phyloP scores from a whole-genome alignment of 1,140 invertebrate genomes.

The Metopolophium dirhodum region DNA sequence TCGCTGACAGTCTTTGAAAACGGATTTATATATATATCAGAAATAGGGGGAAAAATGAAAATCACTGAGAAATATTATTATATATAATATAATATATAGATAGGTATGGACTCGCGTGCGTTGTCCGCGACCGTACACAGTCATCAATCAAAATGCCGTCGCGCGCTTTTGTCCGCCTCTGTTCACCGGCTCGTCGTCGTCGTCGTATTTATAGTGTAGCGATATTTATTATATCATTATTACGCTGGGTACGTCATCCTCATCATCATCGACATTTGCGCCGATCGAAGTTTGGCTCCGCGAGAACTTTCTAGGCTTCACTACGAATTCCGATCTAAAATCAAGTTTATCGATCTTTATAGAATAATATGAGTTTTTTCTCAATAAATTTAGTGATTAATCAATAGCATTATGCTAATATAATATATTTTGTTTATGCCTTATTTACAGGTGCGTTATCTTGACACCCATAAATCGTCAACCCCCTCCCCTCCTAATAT shows the following conservation, averaged over 20 bases:
- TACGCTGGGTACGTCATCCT: background rate
- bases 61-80: background rate
- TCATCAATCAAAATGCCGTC: slow-evolving; percentile 30
- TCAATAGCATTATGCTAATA: too few relatives aligned
- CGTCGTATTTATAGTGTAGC: background rate
- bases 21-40: too few relatives aligned
- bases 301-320: background rate
- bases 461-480: too few relatives aligned
- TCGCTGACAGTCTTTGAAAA: background rate
- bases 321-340: background rate
- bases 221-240: background rate
- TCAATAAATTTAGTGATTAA: too few relatives aligned
- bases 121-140: background rate
- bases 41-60: background rate
- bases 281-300: background rate
- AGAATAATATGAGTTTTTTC: background rate
- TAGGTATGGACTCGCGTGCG: background rate
- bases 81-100: background rate
- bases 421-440: too few relatives aligned
- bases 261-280: background rate
- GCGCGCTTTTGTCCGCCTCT: background rate
- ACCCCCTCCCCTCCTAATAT: too few relatives aligned
- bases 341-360: background rate
- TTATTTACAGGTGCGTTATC: too few relatives aligned
- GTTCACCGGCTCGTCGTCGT: background rate